Conservation (phyloP, 2,888 invertebrate species). For the Pheosia gnoma region DNA sequence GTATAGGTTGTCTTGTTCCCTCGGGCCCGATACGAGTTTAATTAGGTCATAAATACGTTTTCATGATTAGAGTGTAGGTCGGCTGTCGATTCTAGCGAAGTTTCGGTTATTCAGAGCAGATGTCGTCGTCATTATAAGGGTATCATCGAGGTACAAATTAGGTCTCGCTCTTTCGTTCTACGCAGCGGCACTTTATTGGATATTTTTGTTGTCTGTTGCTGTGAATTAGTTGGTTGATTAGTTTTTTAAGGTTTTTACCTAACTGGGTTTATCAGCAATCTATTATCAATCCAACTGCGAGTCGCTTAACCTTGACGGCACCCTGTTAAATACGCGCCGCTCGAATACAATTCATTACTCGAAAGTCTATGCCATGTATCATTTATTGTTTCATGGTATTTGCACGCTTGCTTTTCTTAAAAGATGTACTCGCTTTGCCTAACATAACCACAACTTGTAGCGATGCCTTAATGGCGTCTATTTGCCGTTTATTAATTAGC, state of each 20-base stretch:
- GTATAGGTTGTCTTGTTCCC: conserved; percentile 50
- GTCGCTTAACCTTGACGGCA: background rate
- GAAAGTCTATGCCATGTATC: too few species aligned
- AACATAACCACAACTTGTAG: conserved; percentile 21
- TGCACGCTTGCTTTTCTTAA: too few species aligned
- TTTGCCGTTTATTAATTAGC: conserved; percentile 7
- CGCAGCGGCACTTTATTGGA: conserved; percentile 43
- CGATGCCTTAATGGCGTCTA: conserved; percentile 15
- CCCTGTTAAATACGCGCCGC: background rate
- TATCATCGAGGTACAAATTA: conserved; percentile 45
- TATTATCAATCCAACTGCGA: background rate
- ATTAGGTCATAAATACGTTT: conserved; percentile 84
- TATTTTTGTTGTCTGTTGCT: conserved; percentile 1
- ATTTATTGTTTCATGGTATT: too few species aligned
- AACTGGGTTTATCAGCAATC: background rate
- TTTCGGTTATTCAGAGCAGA: conserved; percentile 58
- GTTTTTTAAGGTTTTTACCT: background rate
- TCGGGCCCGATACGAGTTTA: conserved; percentile 74
- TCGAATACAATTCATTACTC: too few species aligned
- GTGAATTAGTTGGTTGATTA: background rate
- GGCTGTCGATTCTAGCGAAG: conserved; percentile 51
- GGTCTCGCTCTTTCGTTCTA: conserved; percentile 37
- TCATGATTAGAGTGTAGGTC: conserved; percentile 74
- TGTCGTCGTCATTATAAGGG: conserved; percentile 60
- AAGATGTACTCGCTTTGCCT: conserved; percentile 9